These are phyloP conservation scores for Drosophila biarmipes DNA, from an alignment of 1,140 invertebrate genomes.

Conservation along the genomic window DNA sequence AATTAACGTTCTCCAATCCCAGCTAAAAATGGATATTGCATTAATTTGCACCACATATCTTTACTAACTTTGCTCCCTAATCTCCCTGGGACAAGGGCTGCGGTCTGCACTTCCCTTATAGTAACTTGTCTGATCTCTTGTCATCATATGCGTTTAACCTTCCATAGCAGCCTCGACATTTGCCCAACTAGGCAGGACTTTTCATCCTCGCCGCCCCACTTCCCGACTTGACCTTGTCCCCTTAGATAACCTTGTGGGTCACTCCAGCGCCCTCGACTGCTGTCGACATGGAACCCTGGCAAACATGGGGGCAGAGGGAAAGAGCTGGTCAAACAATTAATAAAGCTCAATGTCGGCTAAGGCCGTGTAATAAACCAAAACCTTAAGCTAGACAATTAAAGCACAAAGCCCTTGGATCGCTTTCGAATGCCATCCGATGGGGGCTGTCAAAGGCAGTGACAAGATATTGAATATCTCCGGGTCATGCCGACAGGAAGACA, in stretches of 20 bases:
- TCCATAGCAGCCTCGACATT: conserved; percentile 4
- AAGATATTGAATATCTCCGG: conserved; percentile 48
- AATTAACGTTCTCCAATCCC: not conserved
- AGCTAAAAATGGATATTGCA: not conserved
- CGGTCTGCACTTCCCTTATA: conserved; percentile 11
- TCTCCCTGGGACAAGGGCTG: not conserved
- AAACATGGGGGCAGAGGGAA: not conserved
- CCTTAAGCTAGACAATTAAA: conserved; percentile 78
- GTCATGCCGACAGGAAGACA: conserved; percentile 2
- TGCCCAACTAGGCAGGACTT: conserved; percentile 18
- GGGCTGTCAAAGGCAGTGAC: conserved; percentile 67
- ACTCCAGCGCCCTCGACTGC: conserved; percentile 4
- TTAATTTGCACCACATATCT: conserved; percentile 4
- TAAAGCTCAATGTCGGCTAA: conserved; percentile 69
- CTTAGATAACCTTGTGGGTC: conserved; percentile 23
- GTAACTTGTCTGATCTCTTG: conserved; percentile 26
- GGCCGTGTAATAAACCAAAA: conserved; percentile 70
- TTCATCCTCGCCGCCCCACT: not conserved
- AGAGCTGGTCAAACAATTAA: conserved; percentile 63
- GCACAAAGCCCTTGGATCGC: conserved; percentile 49
- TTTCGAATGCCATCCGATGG: conserved; percentile 30
- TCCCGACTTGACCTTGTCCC: conserved; percentile 25
- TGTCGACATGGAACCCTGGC: not conserved
- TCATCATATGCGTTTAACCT: conserved; percentile 32
- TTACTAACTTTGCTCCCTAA: not conserved